Evolutionary conservation across 1,140 invertebrate species (phyloP).

Genomic region (Diachasmimorpha longicaudata): DNA sequence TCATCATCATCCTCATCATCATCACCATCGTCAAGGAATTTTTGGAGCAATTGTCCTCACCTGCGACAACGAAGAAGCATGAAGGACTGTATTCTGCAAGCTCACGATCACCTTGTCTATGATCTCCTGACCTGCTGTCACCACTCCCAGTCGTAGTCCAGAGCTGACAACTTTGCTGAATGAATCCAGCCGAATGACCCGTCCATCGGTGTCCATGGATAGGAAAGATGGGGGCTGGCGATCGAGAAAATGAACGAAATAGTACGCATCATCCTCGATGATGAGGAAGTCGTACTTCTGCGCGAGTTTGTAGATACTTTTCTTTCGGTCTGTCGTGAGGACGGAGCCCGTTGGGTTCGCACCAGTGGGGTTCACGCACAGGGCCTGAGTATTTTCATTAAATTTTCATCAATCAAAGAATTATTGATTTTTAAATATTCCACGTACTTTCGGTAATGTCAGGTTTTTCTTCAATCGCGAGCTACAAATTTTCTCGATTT

Average conservation of each 20-base stretch:
- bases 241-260: constrained; percentile 66
- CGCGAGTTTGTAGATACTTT: constrained; percentile 66
- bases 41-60: constrained; percentile 56
- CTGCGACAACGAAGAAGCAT: constrained; percentile 67
- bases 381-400: constrained; percentile 46
- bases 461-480: constrained; percentile 29
- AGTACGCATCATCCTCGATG: constrained; percentile 73
- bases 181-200: constrained; percentile 70
- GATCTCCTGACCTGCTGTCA: constrained; percentile 63
- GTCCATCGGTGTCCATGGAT: constrained; percentile 68
- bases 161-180: constrained; percentile 71
- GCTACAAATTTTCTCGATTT: constrained; percentile 46
- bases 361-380: constrained; percentile 70
- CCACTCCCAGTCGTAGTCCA: constrained; percentile 64
- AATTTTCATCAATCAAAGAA: too few species aligned
- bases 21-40: too few species aligned
- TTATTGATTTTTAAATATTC: neutral
- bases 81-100: constrained; percentile 63
- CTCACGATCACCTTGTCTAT: constrained; percentile 58
- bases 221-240: constrained; percentile 65
- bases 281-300: constrained; percentile 69
- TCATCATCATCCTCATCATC: too few species aligned
- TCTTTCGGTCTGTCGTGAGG: constrained; percentile 60
- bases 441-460: constrained; percentile 51
- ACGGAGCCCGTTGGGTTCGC: constrained; percentile 68